Evolutionary conservation across 64 coral and sea anemone genomes (phyloP), one percentile per base, ranked within the genome.

Genomic region (Pocillopora verrucosa): DNA sequence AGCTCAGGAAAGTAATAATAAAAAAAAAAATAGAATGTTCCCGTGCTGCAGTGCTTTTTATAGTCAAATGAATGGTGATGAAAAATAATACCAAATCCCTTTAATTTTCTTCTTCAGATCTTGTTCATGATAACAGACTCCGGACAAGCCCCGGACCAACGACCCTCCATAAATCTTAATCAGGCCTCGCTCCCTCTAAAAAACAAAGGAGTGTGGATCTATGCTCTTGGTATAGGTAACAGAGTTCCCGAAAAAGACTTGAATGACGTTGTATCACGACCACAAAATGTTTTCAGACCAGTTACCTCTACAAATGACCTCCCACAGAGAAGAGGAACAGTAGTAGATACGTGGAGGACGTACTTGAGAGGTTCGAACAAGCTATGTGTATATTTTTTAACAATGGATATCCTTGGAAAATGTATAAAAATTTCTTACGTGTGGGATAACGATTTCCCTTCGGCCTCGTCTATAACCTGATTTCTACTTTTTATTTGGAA

Each of bases 231-330:
- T 87, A 63, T 90, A 3, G 91, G 88, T 51, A 76, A 76, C 59
- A 76, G 79, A 16, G 84, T 93, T 58, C 59, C 69, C 16, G 88
- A 88, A 45, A 65, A 90, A 68, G 69, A 92, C 38, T 74, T 96
- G n/a, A 77, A 57, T 34, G 94, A 96, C 22, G 83, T 96, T 61
- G 94, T 76, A 14, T 92, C 90, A n/a, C 86, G 56, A 36, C 75
- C 80, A 34, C 67, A 77, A 13, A 89, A 96, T 16, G 79, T 96
- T 34, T 84, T 92, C 13, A 76, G 30, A 60, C 86, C 70, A 7
- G 60, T 70, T 34, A 77, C 16, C 72, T 88, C 86, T 16, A 72
- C 61, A 20, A 34, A 77, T 15, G 86, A 88, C 56, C 58, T 88
- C 16, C 51, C 72, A 22, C 56, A 77, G 73, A 60, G 72, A 19